Percentiles rank a stretch among this genome's conserved stretches.
phyloP scores from a whole-genome alignment of 2,797 vertebrate genomes.

The Mormyrus hasselquistii region DNA sequence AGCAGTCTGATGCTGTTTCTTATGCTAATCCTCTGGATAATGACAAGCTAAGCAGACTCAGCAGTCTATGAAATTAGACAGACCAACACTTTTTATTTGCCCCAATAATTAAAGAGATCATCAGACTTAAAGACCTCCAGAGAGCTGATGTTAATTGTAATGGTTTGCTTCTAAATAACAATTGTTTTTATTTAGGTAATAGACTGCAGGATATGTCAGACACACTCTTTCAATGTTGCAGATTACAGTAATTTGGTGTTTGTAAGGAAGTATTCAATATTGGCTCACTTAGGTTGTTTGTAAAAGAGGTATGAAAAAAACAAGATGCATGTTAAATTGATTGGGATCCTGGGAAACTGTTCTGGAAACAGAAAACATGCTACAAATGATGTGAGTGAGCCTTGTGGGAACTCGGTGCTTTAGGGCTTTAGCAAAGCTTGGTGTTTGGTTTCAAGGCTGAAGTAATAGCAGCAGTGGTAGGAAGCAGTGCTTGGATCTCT shows the following conservation, averaged over 20 bases:
- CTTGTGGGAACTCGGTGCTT: slow-evolving; percentile 37
- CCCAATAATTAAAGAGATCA: not conserved
- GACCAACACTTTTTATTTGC: not conserved
- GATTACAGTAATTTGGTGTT: not conserved
- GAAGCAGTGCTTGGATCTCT: not conserved
- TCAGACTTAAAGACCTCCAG: not conserved
- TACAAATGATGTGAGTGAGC: not conserved
- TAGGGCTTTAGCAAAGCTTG: not conserved
- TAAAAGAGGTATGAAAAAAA: slow-evolving; percentile 23
- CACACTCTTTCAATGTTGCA: not conserved
- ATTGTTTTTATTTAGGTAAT: not conserved
- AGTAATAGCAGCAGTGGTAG: not conserved
- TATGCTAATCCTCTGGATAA: slow-evolving; percentile 35
- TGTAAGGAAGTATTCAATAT: slow-evolving; percentile 13
- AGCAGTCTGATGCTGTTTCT: slow-evolving; percentile 29
- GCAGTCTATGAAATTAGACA: slow-evolving; percentile 56
- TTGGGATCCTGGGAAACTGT: slow-evolving; percentile 55
- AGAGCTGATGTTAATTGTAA: slow-evolving; percentile 6
- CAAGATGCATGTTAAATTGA: slow-evolving; percentile 45
- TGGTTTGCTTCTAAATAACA: not conserved
- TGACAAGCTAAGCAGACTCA: slow-evolving; percentile 37
- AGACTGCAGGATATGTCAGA: not conserved
- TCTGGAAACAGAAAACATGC: slow-evolving; percentile 16
- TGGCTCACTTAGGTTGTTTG: slow-evolving; percentile 52
- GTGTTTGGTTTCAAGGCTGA: not conserved